phyloP scores from a whole-genome alignment of 2,888 invertebrate genomes.

The Clistopyga incitator region DNA sequence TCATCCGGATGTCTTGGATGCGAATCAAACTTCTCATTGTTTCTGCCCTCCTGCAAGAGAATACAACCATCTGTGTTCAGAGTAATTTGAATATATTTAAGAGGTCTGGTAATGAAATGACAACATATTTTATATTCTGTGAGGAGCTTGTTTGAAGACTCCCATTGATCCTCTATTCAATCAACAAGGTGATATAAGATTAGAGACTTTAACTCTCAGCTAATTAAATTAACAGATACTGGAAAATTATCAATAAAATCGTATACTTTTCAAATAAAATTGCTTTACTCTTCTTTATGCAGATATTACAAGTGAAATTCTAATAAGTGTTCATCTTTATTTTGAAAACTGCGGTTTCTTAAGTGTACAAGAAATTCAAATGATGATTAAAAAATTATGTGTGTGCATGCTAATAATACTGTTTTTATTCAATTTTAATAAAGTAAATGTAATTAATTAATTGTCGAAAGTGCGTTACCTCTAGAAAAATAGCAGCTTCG shows the following conservation, averaged over 20 bases:
- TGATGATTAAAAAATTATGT: too few species aligned
- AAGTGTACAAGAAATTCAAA: too few species aligned
- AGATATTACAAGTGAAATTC: neutral
- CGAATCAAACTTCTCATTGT: conserved; percentile 96
- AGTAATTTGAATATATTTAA: conserved; percentile 18
- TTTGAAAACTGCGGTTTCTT: neutral
- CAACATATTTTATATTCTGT: conserved; percentile 13
- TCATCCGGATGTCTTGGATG: conserved; percentile 93
- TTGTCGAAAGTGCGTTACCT: conserved; percentile 85
- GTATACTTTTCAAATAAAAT: neutral
- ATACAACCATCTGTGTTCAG: conserved; percentile 44
- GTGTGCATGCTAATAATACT: too few species aligned
- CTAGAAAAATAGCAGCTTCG: conserved; percentile 94
- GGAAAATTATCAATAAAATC: neutral
- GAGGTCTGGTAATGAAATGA: neutral
- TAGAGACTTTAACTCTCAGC: conserved; percentile 1
- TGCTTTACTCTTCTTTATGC: neutral
- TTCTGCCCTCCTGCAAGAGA: conserved; percentile 91
- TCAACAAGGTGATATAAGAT: neutral
- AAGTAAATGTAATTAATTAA: neutral
- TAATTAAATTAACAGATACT: conserved; percentile 14
- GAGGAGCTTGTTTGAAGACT: conserved; percentile 4
- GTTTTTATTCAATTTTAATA: neutral
- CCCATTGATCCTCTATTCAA: neutral
- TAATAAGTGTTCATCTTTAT: neutral